Evolutionary conservation across 2,888 invertebrate species (phyloP).

Genomic region (Polyommatus iphigenia): DNA sequence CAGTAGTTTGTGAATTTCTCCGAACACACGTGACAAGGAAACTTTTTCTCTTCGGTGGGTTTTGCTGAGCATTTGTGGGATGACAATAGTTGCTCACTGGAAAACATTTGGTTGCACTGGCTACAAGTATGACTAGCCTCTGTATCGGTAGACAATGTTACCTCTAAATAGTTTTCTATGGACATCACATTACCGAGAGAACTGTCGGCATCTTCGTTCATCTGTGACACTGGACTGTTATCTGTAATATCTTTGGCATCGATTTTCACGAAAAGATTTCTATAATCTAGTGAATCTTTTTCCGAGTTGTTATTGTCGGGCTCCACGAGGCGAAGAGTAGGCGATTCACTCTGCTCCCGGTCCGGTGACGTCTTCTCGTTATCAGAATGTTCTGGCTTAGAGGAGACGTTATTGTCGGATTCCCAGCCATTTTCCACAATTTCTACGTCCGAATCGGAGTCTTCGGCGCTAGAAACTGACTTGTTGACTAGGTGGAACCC

Average conservation of each 20-base stretch:
- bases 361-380: slow-evolving; percentile 72
- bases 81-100: slow-evolving; percentile 67
- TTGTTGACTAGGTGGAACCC: slow-evolving; percentile 75
- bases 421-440: slow-evolving; percentile 78
- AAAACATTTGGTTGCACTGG: slow-evolving; percentile 75
- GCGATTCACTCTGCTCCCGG: slow-evolving; percentile 70
- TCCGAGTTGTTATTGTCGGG: slow-evolving; percentile 72
- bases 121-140: slow-evolving; percentile 76
- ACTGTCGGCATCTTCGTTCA: slow-evolving; percentile 70
- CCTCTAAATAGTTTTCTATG: slow-evolving; percentile 77
- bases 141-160: slow-evolving; percentile 75
- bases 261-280: slow-evolving; percentile 67
- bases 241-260: slow-evolving; percentile 69
- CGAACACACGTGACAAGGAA: slow-evolving; percentile 75
- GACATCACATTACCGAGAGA: slow-evolving; percentile 77
- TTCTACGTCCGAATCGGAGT: slow-evolving; percentile 77
- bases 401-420: slow-evolving; percentile 73
- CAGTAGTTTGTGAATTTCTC: slow-evolving; percentile 77
- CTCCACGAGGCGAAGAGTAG: slow-evolving; percentile 71
- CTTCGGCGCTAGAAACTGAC: slow-evolving; percentile 70
- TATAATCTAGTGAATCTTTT: slow-evolving; percentile 66
- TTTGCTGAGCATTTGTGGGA: slow-evolving; percentile 72
- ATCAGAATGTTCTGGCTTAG: slow-evolving; percentile 72
- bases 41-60: slow-evolving; percentile 73
- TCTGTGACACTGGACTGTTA: slow-evolving; percentile 60